These are phyloP conservation scores for Stictonetta naevosa DNA, from an alignment of 2,113 vertebrate genomes.

Conservation along the genomic window DNA sequence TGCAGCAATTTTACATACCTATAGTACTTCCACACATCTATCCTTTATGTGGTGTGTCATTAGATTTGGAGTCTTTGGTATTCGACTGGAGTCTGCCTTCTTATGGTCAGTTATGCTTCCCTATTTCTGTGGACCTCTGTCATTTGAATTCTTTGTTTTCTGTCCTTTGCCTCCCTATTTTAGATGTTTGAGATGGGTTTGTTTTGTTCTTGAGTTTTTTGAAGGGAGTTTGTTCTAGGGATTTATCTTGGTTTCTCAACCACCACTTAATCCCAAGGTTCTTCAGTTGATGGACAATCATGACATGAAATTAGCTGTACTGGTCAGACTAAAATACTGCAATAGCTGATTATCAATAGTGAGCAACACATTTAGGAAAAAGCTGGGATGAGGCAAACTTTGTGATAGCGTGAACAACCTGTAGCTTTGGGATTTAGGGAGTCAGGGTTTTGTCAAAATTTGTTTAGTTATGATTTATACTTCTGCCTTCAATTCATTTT, in stretches of 20 bases:
- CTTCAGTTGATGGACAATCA: neutral
- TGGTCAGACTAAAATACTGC: neutral
- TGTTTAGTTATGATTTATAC: neutral
- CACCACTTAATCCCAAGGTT: neutral
- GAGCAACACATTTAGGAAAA: neutral
- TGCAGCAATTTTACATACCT: fast-evolving
- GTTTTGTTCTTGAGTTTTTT: neutral
- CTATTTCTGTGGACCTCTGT: neutral
- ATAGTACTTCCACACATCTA: neutral
- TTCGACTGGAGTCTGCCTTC: neutral
- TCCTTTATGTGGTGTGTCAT: neutral
- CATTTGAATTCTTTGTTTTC: neutral
- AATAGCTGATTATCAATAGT: neutral
- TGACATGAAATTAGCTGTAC: neutral
- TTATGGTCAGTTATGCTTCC: neutral
- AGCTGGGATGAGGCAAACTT: neutral
- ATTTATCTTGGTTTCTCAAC: neutral
- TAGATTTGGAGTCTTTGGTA: neutral
- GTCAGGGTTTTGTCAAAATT: neutral
- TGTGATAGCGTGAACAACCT: neutral
- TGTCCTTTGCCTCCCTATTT: neutral
- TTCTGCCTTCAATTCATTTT: neutral
- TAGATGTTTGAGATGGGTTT: neutral
- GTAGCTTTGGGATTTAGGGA: neutral
- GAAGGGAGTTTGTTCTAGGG: neutral